Conservation (phyloP, 2,113 vertebrate species). For the Macheiramphus alcinus region DNA sequence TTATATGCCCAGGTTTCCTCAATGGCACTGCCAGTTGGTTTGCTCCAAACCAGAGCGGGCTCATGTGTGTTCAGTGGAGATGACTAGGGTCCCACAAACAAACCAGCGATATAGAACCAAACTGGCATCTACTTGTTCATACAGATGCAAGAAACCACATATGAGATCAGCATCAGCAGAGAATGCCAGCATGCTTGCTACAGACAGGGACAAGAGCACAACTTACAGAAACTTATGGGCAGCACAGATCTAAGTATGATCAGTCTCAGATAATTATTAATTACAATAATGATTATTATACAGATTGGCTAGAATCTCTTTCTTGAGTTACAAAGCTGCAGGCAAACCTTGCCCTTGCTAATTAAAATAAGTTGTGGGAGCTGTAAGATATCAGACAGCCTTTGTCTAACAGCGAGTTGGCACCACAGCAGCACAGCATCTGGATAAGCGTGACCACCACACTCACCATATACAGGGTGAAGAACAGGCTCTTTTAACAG, state of each 20-base stretch:
- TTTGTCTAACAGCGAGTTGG: fast-evolving
- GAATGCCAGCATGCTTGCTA: not conserved
- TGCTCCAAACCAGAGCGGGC: not conserved
- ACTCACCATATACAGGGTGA: not conserved
- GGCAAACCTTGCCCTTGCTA: not conserved
- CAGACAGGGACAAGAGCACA: not conserved
- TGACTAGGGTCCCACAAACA: not conserved
- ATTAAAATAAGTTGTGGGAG: not conserved
- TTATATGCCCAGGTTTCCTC: not conserved
- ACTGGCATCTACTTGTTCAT: not conserved
- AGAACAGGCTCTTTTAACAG: not conserved
- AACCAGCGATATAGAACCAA: not conserved
- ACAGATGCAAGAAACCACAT: not conserved
- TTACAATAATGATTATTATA: not conserved
- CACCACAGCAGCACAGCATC: not conserved
- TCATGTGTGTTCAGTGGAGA: not conserved
- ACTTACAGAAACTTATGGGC: not conserved
- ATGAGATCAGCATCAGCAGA: not conserved
- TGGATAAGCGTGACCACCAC: fast-evolving
- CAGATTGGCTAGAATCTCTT: not conserved
- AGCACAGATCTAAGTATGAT: not conserved
- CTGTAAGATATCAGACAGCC: not conserved
- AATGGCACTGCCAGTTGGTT: not conserved
- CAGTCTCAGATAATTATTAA: not conserved
- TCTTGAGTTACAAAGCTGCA: not conserved